Percentiles rank a stretch among this genome's conserved stretches.
Conservation (phyloP, 2,888 invertebrate species). For the Drosophila lutescens region DNA sequence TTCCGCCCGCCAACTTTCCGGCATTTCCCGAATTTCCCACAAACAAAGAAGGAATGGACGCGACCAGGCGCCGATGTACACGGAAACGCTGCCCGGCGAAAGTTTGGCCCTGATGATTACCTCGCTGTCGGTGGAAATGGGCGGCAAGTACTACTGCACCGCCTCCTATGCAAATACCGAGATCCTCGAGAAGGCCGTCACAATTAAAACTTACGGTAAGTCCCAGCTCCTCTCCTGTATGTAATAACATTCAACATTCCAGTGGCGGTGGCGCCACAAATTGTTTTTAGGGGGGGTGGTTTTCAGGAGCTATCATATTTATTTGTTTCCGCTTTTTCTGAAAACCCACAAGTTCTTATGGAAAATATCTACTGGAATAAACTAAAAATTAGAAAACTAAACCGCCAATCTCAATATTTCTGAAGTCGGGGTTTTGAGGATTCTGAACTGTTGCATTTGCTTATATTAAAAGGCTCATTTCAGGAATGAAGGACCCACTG, state of each 20-base stretch:
- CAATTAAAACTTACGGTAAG: constrained; percentile 90
- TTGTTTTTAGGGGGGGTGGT: background rate
- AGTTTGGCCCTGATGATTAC: constrained; percentile 90
- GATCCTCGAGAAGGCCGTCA: constrained; percentile 87
- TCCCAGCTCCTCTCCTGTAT: constrained; percentile 45
- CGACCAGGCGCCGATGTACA: constrained; percentile 87
- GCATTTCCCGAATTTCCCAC: background rate
- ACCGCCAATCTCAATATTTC: too few species aligned
- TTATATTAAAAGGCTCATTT: background rate
- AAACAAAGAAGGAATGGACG: constrained; percentile 77
- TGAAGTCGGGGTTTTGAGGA: too few species aligned
- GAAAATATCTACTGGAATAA: too few species aligned
- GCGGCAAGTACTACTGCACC: constrained; percentile 92
- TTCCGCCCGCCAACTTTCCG: constrained; percentile 4
- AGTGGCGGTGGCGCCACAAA: background rate
- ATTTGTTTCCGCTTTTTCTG: too few species aligned
- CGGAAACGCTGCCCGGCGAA: constrained; percentile 88
- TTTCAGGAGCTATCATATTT: too few species aligned
- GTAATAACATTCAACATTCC: background rate
- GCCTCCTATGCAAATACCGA: constrained; percentile 91
- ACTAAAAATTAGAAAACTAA: too few species aligned
- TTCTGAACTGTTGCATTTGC: too few species aligned
- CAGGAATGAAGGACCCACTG: background rate
- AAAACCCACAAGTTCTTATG: too few species aligned
- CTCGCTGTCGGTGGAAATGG: constrained; percentile 90